Evolutionary conservation across 2,113 vertebrate species (phyloP).

Genomic region (Gracilinanus agilis): DNA sequence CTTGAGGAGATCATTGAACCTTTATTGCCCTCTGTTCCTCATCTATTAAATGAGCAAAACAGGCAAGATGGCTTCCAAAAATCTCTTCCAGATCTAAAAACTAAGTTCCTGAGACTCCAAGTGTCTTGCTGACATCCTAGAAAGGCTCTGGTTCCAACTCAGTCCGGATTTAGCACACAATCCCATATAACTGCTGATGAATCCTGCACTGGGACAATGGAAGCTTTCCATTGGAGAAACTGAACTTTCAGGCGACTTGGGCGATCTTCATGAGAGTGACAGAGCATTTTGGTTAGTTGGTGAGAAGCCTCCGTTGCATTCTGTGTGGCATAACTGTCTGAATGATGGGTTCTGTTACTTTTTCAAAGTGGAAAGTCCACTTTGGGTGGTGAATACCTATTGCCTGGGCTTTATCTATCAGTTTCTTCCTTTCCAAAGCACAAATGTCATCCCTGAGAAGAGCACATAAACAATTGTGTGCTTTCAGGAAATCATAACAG

Average conservation of each 20-base stretch:
- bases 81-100: no score
- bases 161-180: no score
- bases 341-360: conserved; percentile 14
- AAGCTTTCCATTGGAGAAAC: not conserved
- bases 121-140: not conserved
- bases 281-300: not conserved
- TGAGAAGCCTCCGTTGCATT: not conserved
- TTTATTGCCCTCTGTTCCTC: no score
- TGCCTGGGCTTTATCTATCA: not conserved
- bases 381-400: not conserved
- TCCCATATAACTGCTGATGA: no score
- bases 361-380: not conserved
- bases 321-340: not conserved
- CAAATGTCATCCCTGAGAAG: conserved; percentile 53
- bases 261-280: not conserved
- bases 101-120: no score
- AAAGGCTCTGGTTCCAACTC: not conserved
- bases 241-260: not conserved
- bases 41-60: no score
- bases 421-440: not conserved
- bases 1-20: no score
- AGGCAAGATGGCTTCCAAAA: no score
- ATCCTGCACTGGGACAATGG: no score
- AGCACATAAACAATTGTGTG: conserved; percentile 25
- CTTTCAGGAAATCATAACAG: conserved; percentile 55